phyloP scores from a whole-genome alignment of 2,888 invertebrate genomes.

The Mycalesis mineus region DNA sequence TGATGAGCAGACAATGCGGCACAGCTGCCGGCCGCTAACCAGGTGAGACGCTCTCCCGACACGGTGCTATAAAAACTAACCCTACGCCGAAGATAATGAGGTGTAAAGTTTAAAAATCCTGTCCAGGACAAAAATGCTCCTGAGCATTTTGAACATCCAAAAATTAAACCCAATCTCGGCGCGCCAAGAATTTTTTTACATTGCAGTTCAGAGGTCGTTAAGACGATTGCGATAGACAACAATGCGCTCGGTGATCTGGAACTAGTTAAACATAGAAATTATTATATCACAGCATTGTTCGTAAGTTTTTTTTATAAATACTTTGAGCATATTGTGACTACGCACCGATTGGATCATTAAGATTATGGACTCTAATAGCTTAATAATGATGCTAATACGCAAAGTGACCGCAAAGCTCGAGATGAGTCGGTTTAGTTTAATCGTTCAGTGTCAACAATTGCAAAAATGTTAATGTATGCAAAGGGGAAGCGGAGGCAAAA shows the following conservation, averaged over 20 bases:
- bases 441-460: conserved; percentile 28
- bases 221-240: conserved; percentile 62
- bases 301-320: neutral
- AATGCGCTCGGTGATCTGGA: conserved; percentile 68
- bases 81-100: conserved; percentile 26
- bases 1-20: conserved; percentile 63
- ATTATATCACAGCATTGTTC: conserved; percentile 38
- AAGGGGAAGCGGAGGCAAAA: conserved; percentile 71
- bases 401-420: conserved; percentile 5
- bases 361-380: neutral
- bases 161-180: conserved; percentile 46
- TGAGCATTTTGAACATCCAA: conserved; percentile 37
- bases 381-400: neutral
- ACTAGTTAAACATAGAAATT: conserved; percentile 65
- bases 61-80: conserved; percentile 34
- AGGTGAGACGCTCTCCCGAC: conserved; percentile 61
- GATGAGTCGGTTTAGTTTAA: neutral
- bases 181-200: conserved; percentile 42
- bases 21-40: conserved; percentile 57
- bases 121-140: conserved; percentile 36
- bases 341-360: neutral
- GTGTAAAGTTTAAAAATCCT: conserved; percentile 22
- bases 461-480: conserved; percentile 73
- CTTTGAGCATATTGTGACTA: too few species aligned
- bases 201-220: conserved; percentile 34